phyloP scores from a whole-genome alignment of 1,140 invertebrate genomes.

The Olivierus martensii region DNA sequence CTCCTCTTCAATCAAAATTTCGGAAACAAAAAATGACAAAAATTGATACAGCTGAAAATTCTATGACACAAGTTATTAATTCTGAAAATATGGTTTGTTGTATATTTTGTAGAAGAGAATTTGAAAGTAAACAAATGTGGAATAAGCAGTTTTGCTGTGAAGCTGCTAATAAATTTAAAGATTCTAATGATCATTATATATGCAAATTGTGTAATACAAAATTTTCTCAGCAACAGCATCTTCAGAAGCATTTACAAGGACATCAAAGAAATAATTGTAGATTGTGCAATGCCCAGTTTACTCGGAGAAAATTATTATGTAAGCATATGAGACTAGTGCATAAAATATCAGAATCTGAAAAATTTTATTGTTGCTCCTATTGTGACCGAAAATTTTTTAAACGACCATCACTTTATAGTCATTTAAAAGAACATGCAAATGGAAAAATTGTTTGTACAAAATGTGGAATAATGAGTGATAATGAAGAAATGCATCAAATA shows the following conservation, averaged over 20 bases:
- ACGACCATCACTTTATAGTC: slow-evolving; percentile 17
- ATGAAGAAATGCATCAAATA: slow-evolving; percentile 14
- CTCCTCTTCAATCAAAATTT: no score
- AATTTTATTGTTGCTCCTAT: slow-evolving; percentile 13
- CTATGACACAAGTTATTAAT: no score
- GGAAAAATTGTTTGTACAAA: slow-evolving; percentile 22
- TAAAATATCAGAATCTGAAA: slow-evolving; percentile 12
- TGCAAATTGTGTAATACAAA: slow-evolving; percentile 9
- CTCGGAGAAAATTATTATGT: slow-evolving; percentile 15
- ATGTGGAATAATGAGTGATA: slow-evolving; percentile 23
- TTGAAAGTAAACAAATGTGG: not conserved
- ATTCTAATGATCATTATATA: not conserved
- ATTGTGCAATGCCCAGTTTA: slow-evolving; percentile 12
- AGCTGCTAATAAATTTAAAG: not conserved
- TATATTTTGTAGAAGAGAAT: not conserved
- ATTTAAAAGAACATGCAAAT: slow-evolving; percentile 22
- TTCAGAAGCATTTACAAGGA: slow-evolving; percentile 10
- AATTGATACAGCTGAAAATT: no score
- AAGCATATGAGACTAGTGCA: slow-evolving; percentile 12
- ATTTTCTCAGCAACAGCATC: slow-evolving; percentile 5
- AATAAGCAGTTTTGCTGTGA: not conserved
- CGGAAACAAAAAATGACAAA: no score
- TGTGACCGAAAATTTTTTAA: slow-evolving; percentile 16
- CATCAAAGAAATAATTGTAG: slow-evolving; percentile 14
- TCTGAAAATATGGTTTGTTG: not conserved